Evolutionary conservation across 2,113 vertebrate species (phyloP).

Genomic region (Glareola pratincola): DNA sequence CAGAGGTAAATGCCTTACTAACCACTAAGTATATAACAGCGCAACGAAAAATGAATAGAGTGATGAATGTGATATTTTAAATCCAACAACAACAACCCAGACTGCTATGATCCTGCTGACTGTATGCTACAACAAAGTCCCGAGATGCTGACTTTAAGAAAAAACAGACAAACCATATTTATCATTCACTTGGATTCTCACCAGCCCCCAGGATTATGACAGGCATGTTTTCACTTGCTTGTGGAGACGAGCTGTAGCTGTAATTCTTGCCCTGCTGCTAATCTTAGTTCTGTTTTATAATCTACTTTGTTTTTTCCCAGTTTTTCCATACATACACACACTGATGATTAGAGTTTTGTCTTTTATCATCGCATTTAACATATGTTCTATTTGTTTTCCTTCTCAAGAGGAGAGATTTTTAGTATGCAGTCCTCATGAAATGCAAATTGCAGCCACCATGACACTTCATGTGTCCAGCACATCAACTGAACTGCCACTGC

Average conservation of each 20-base stretch:
- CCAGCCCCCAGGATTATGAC: neutral
- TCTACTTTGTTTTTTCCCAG: neutral
- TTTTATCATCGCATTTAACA: neutral
- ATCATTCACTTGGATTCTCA: neutral
- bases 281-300: neutral
- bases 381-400: neutral
- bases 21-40: slow-evolving; percentile 42
- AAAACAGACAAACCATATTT: slow-evolving; percentile 31
- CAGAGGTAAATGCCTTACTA: neutral
- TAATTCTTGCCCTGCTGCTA: neutral
- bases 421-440: neutral
- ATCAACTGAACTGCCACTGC: neutral
- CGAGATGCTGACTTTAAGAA: slow-evolving; percentile 43
- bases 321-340: neutral
- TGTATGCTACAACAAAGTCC: neutral
- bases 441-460: neutral
- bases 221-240: neutral
- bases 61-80: neutral
- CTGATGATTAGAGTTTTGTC: neutral
- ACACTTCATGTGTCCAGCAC: neutral
- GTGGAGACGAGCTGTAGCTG: neutral
- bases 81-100: slow-evolving; percentile 40
- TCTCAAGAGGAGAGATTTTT: neutral
- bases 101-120: slow-evolving; percentile 21
- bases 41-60: neutral